Base-by-base conservation (phyloP, 2,888 invertebrate species). In the Isotomurus palustris region DNA sequence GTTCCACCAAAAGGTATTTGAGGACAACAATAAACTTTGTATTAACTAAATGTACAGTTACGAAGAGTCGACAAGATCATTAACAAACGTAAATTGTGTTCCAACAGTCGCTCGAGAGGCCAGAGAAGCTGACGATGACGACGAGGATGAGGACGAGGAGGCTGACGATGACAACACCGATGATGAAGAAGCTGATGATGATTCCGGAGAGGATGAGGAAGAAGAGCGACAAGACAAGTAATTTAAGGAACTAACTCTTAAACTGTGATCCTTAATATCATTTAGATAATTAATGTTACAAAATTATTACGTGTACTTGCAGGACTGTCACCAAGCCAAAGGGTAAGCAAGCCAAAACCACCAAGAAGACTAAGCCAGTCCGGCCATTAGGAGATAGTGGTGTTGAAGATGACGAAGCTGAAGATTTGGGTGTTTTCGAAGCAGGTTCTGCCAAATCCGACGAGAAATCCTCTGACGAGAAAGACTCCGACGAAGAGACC, bases 401-500 rank as follows among this genome's bases (percentile, higher is more conserved):
- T 19, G 64, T 66, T 44, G 70, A 70, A 52, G 70, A 70, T 56
- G 70, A 70, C 50, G 70, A 70, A 53, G 70, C 70, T 32, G 70
- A 70, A 60, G 70, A 70, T 52, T 61, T 70, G 54, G 70, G 70
- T 21, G 56, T 68, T 48, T 59, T 62, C 36, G 67, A 66, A 55
- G 56, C 64, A 24, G 64, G 65, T 25, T 58, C 67, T 8, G 55
- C 64, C 40, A 68, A 64, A 45, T 68, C 70, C 17, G 66, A 67
- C 12, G 68, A 68, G 56, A 62, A 60, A 38, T 27, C 48, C 8
- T 64, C 64, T 8, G 58, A 56, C 45, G 63, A 66, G 41, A 59
- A 63, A 44, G 59, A 58, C 10, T 60, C 63, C n/a, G 60, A 60
- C 8, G 68, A 60, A 56, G 59, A 64, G 24, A 8, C 32, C 5